Base-by-base conservation (phyloP, 1,140 invertebrate species). In the Papilio glaucus region DNA sequence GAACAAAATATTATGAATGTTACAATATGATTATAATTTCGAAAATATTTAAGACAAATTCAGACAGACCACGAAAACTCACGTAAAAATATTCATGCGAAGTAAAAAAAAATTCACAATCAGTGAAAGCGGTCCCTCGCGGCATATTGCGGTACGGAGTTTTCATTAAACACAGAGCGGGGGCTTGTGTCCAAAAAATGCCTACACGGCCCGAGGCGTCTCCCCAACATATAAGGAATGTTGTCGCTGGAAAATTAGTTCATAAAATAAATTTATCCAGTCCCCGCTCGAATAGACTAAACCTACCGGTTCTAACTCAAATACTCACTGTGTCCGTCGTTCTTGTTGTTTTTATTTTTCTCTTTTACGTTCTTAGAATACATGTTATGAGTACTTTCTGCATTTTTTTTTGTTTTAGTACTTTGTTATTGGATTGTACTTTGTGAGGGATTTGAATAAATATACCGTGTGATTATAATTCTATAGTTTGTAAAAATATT, bases 241-340 rank as follows among this genome's bases (percentile, higher is more conserved):
- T 93, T 90, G 86, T 87, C 82, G 79, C 82, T 80, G 84, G 81
- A 80, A 91, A 93, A 93, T 91, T 91, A 91, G 89, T 91, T 91
- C 85, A 90, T 90, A 90, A 91, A 92, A 89, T 88, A 88, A 85
- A 83, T 89, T 89, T 79, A 60, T 74, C 75, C 77, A 70, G 72
- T 72, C 78, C 72, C 70, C 72, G 77, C 72, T 78, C 77, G 57
- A 72, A 73, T 63, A 73, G 41, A 65, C 42, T 67, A 38, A 53
- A 21, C 53, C 67, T 37, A 69, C 67, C 67, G 1, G 29, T 69
- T 33, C 42, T 69, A 45, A 65, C 62, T 65, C 37, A 53, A 53
- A 57, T 24, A 4, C 21, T 68, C 39, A 68, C 49, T 49, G 21
- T 4, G 18, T 12, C n/a, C 24, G 10, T 57, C 24, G 21, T 57